These are phyloP conservation scores for Oryzias sinensis DNA, from an alignment of 2,797 vertebrate species.

Conservation along the genomic window DNA sequence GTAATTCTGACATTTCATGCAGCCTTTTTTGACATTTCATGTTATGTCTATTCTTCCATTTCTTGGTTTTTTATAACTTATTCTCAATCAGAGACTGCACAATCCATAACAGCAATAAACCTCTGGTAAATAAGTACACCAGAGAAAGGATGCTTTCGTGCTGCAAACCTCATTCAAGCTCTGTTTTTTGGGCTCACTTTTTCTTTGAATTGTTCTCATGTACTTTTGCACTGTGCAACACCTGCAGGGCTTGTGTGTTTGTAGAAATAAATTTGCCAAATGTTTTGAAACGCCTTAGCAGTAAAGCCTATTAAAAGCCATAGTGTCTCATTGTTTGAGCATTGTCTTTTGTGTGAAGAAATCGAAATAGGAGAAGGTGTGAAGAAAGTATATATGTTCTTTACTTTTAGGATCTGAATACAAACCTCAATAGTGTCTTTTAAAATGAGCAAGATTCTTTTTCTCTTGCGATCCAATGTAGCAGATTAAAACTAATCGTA, in stretches of 20 bases:
- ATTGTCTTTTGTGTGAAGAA: constrained; percentile 18
- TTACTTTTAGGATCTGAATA: constrained; percentile 35
- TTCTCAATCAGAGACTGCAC: not conserved
- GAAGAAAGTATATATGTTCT: constrained; percentile 33
- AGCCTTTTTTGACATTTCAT: constrained; percentile 6
- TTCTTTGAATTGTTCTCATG: constrained; percentile 2
- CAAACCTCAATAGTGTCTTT: constrained; percentile 56
- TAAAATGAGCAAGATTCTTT: constrained; percentile 66
- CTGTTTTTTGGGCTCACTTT: constrained; percentile 20
- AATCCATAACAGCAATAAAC: too few relatives aligned
- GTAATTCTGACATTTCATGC: constrained; percentile 4
- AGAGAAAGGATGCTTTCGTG: not conserved
- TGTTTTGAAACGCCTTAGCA: constrained; percentile 14
- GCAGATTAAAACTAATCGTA: constrained; percentile 81
- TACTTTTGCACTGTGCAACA: constrained; percentile 7
- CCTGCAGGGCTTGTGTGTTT: constrained; percentile 13
- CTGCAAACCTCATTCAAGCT: constrained; percentile 6
- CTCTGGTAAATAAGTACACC: not conserved
- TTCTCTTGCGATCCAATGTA: constrained; percentile 68
- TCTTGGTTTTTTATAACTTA: not conserved
- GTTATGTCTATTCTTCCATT: constrained; percentile 8
- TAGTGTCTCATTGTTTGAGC: constrained; percentile 16
- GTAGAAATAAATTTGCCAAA: constrained; percentile 16
- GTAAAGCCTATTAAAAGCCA: constrained; percentile 45
- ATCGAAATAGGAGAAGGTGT: not conserved